These are phyloP conservation scores for Odontomachus brunneus DNA, from an alignment of 1,140 invertebrate genomes.

Conservation along the genomic window DNA sequence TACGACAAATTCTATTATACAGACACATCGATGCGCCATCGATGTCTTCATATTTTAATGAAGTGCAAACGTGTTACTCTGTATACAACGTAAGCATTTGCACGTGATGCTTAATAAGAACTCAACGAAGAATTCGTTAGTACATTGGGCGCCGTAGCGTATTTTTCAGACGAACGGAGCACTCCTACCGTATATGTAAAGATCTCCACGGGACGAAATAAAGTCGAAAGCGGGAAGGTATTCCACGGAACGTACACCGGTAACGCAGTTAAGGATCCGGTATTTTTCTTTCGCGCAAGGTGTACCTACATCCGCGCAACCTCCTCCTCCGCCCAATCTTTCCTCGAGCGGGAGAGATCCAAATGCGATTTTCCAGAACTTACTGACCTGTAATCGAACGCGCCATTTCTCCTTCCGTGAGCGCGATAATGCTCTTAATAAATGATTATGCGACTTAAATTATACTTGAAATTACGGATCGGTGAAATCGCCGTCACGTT, in stretches of 20 bases:
- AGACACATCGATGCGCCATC: too few relatives aligned
- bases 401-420: not conserved
- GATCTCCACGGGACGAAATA: not conserved
- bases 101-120: not conserved
- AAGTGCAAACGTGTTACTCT: too few relatives aligned
- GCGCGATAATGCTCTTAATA: not conserved
- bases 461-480: not conserved
- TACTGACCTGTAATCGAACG: not conserved
- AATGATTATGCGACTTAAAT: not conserved
- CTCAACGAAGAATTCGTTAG: not conserved
- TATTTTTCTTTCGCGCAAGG: constrained; percentile 48
- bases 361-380: not conserved
- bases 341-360: not conserved
- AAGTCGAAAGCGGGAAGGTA: constrained; percentile 40
- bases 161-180: constrained; percentile 28
- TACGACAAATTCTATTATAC: too few relatives aligned
- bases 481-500: constrained; percentile 21
- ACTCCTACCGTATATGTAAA: constrained; percentile 2
- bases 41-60: too few relatives aligned
- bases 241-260: constrained; percentile 10
- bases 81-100: too few relatives aligned
- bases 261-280: constrained; percentile 57
- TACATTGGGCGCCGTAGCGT: too few relatives aligned
- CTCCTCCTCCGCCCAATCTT: not conserved
- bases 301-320: not conserved